Conservation (phyloP, 2,888 invertebrate genomes). For the Leptinotarsa haldemani region DNA sequence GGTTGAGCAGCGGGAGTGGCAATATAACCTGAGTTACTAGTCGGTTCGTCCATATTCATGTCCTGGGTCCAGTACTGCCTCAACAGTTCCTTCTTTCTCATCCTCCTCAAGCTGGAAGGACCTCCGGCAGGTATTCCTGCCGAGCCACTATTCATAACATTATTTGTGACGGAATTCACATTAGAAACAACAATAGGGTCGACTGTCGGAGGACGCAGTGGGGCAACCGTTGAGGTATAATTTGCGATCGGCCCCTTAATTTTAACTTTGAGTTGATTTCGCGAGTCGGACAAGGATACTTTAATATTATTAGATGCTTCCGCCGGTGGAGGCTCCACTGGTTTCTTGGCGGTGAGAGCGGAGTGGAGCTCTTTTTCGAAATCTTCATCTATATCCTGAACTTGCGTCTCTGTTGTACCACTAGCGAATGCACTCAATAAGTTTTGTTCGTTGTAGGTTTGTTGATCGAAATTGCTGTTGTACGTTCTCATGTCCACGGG, state of each 20-base stretch:
- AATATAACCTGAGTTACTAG: slow-evolving; percentile 69
- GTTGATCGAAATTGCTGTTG: slow-evolving; percentile 74
- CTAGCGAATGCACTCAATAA: slow-evolving; percentile 77
- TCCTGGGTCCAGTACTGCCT: slow-evolving; percentile 88
- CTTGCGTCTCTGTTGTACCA: slow-evolving; percentile 76
- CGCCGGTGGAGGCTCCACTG: slow-evolving; percentile 66
- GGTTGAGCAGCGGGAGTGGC: slow-evolving; percentile 70
- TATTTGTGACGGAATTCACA: slow-evolving; percentile 66
- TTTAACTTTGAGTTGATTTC: slow-evolving; percentile 89
- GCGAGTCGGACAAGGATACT: slow-evolving; percentile 81
- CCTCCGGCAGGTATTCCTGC: slow-evolving; percentile 66
- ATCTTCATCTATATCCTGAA: slow-evolving; percentile 82
- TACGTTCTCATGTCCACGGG: slow-evolving; percentile 93
- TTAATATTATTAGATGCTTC: slow-evolving; percentile 71
- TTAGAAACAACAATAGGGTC: slow-evolving; percentile 64
- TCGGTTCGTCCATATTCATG: slow-evolving; percentile 85
- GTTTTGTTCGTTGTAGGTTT: slow-evolving; percentile 72
- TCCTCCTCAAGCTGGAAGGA: slow-evolving; percentile 82
- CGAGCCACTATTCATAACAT: slow-evolving; percentile 53
- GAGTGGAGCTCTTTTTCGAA: slow-evolving; percentile 81
- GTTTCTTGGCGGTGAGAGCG: slow-evolving; percentile 72
- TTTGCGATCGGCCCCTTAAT: slow-evolving; percentile 91
- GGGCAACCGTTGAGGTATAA: slow-evolving; percentile 73
- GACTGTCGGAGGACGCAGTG: slow-evolving; percentile 71
- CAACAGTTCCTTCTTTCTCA: slow-evolving; percentile 90